These are phyloP conservation scores for Poecilobothrus nobilitatus DNA, from an alignment of 2,888 invertebrate genomes.

Conservation along the genomic window DNA sequence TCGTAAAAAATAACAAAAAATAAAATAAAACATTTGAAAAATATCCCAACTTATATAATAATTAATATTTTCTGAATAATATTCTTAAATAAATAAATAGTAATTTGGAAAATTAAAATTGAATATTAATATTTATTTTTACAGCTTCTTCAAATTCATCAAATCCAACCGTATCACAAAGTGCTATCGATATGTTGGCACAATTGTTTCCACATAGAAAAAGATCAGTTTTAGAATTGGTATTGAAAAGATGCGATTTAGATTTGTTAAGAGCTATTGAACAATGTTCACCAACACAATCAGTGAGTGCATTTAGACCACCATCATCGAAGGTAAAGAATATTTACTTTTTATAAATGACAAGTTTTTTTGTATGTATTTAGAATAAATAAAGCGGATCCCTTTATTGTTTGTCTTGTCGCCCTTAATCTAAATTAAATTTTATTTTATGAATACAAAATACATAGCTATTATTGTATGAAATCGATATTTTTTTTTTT, in stretches of 20 bases:
- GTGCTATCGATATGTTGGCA: slow-evolving; percentile 73
- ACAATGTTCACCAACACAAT: slow-evolving; percentile 33
- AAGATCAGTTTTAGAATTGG: slow-evolving; percentile 76
- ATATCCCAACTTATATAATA: too few species aligned
- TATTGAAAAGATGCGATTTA: slow-evolving; percentile 85
- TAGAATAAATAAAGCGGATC: not conserved
- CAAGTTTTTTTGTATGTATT: not conserved
- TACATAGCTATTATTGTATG: not conserved
- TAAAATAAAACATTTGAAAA: too few species aligned
- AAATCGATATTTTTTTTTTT: not conserved
- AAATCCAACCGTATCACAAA: slow-evolving; percentile 51
- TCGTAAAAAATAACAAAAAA: too few species aligned
- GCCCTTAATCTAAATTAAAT: not conserved
- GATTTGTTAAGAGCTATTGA: slow-evolving; percentile 61
- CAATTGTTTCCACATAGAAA: slow-evolving; percentile 86
- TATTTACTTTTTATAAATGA: too few species aligned
- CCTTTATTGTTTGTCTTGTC: not conserved
- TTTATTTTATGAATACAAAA: not conserved
- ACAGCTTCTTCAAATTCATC: slow-evolving; percentile 25
- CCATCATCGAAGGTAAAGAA: slow-evolving; percentile 23
- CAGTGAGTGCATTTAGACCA: slow-evolving; percentile 24
- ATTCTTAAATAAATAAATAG: slow-evolving; percentile 3
- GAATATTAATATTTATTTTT: slow-evolving; percentile 12
- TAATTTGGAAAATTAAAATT: too few species aligned
- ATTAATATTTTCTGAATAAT: not conserved